Evolutionary conservation across 2,797 vertebrate species (phyloP), one percentile per base, ranked within the genome.

Genomic region (Peromyscus melanophrys): DNA sequence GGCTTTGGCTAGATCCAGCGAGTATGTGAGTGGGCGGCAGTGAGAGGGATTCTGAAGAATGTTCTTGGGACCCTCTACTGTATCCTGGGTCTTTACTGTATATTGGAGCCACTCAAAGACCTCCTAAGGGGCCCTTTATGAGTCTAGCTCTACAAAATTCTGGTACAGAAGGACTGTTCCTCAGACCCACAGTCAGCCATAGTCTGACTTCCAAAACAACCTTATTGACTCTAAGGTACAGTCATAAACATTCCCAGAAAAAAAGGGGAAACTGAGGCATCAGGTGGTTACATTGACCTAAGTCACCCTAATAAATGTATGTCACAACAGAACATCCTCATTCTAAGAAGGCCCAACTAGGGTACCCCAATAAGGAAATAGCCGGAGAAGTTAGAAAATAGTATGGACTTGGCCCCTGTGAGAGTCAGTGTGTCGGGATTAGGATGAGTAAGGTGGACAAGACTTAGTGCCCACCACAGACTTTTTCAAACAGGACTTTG

Each of bases 191-290:
- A 43, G 46, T 81, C 8, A 2, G 55, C 59, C 0, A 6, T 2
- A 14, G 61, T 57, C 27, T 14, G 21, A 7, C n/a, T 52, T 23
- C 31, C 3, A 4, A 57, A 34, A 43, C 71, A 83, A 23, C 11
- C 13, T 11, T 37, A 40, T 29, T 37, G 17, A 25, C 25, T 2
- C 2, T 49, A 80, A 75, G 61, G 82, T 23, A 2, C 46, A 63
- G 10, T 77, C 57, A 40, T 7, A 78, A 65, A 83, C 43, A 17
- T 85, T 61, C n/a, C 81, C 29, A 37, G 40, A 37, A 29, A 55
- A 52, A 81, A 82, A 81, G 57, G 69, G 55, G 93, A 97, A 94
- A 94, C 81, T 0, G 75, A 98, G 96, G 87, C 87, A 94, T 4
- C 0, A 52, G 63, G 4, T 27, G 34, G 13, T 52, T 65, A 65